Evolutionary conservation across 1,140 invertebrate species (phyloP).

Genomic region (Anastrepha ludens): DNA sequence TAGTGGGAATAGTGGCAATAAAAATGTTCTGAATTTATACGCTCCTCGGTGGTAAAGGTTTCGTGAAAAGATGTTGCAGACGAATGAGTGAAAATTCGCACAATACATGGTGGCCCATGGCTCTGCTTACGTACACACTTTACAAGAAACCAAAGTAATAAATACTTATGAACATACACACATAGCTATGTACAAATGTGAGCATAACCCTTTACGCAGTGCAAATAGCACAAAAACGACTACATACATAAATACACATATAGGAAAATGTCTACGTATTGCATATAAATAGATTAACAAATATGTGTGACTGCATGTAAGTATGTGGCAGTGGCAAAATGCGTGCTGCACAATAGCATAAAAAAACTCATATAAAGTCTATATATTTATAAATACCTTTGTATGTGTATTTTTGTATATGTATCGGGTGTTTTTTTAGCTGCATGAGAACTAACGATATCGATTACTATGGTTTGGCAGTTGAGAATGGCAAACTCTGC

Average conservation of each 20-base stretch:
- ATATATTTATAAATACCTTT: not conserved
- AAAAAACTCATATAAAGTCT: not conserved
- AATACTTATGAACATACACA: not conserved
- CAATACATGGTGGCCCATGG: not conserved
- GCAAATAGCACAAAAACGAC: not conserved
- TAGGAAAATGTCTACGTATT: not conserved
- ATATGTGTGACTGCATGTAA: not conserved
- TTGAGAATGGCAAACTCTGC: too few species aligned
- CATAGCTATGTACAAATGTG: not conserved
- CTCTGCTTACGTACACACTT: not conserved
- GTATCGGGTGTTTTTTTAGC: not conserved
- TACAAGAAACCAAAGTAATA: not conserved
- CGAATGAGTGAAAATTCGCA: not conserved
- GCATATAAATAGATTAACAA: not conserved
- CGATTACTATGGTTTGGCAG: too few species aligned
- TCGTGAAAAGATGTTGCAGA: not conserved
- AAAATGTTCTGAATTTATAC: not conserved
- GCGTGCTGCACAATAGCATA: not conserved
- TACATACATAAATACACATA: not conserved
- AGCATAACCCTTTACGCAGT: not conserved
- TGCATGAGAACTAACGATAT: too few species aligned
- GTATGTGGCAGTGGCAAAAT: not conserved
- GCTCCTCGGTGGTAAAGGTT: not conserved
- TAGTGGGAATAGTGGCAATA: too few species aligned
- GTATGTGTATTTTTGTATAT: not conserved